Conservation (phyloP, 2,888 invertebrate species). For the Liodrosophila aerea region DNA sequence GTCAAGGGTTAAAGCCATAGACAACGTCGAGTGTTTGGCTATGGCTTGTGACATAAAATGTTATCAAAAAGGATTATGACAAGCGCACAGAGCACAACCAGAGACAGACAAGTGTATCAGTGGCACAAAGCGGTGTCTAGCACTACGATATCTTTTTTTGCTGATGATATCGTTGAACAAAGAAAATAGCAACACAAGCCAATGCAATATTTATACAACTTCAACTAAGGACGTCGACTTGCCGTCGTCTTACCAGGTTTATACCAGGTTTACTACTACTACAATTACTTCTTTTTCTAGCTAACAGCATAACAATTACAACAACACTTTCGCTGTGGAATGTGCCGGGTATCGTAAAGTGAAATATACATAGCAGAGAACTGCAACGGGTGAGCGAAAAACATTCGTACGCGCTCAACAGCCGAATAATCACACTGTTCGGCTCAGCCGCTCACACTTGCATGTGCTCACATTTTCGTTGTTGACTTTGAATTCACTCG, state of each 20-base stretch:
- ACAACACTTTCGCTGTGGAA: constrained; percentile 27
- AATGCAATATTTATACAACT: constrained; percentile 42
- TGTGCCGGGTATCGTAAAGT: constrained; percentile 34
- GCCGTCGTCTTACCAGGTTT: too few relatives aligned
- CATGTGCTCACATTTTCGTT: too few relatives aligned
- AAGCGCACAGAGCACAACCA: constrained; percentile 41
- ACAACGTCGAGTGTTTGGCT: constrained; percentile 72
- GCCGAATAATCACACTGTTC: too few relatives aligned
- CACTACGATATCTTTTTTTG: constrained; percentile 40
- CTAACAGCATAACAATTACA: background rate
- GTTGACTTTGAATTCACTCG: too few relatives aligned
- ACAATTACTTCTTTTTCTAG: background rate
- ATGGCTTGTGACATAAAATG: constrained; percentile 74
- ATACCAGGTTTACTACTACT: background rate
- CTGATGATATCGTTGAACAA: constrained; percentile 36
- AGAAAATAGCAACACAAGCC: constrained; percentile 11
- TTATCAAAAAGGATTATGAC: constrained; percentile 77
- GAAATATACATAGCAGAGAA: too few relatives aligned
- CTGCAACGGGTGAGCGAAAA: too few relatives aligned
- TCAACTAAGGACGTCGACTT: too few relatives aligned
- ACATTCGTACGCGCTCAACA: too few relatives aligned
- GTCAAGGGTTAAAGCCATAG: constrained; percentile 74
- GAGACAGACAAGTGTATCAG: constrained; percentile 51
- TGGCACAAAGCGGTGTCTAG: constrained; percentile 55
- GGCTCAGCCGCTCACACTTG: too few relatives aligned